These are phyloP conservation scores for Setophaga coronata DNA, from an alignment of 2,113 vertebrate genomes.

Conservation along the genomic window DNA sequence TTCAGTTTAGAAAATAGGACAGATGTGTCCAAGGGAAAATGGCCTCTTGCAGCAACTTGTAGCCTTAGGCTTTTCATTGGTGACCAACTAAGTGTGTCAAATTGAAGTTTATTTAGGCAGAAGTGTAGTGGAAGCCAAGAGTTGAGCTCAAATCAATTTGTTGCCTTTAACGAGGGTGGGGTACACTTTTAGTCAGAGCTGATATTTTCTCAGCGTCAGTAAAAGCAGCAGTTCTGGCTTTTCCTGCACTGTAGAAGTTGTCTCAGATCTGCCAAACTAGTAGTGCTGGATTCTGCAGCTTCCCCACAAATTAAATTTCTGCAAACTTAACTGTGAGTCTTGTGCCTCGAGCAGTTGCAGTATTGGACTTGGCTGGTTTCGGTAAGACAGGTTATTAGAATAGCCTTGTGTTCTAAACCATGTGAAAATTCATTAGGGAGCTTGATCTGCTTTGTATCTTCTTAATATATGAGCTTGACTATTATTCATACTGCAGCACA, in stretches of 20 bases:
- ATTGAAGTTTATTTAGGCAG: background rate
- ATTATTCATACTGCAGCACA: background rate
- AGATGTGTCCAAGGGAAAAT: background rate
- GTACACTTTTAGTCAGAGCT: background rate
- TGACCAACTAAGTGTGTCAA: background rate
- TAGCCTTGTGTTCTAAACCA: background rate
- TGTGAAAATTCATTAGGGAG: background rate
- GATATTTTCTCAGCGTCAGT: slow-evolving; percentile 7
- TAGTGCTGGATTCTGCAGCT: slow-evolving; percentile 36
- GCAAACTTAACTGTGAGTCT: background rate
- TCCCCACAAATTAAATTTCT: background rate
- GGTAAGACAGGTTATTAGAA: background rate
- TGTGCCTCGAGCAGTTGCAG: background rate
- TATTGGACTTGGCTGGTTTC: slow-evolving; percentile 5
- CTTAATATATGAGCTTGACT: background rate
- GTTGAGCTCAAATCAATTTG: background rate
- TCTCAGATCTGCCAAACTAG: slow-evolving; percentile 36
- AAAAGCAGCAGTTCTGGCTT: slow-evolving; percentile 53
- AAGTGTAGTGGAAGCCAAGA: background rate
- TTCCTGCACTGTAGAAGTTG: background rate
- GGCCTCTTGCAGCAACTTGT: background rate
- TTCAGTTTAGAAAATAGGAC: background rate
- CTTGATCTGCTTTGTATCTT: background rate
- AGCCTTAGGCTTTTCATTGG: background rate
- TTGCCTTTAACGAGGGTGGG: slow-evolving; percentile 24